These are phyloP conservation scores for Stenopsyche tienmushanensis DNA, from an alignment of 1,140 invertebrate species.

Conservation along the genomic window DNA sequence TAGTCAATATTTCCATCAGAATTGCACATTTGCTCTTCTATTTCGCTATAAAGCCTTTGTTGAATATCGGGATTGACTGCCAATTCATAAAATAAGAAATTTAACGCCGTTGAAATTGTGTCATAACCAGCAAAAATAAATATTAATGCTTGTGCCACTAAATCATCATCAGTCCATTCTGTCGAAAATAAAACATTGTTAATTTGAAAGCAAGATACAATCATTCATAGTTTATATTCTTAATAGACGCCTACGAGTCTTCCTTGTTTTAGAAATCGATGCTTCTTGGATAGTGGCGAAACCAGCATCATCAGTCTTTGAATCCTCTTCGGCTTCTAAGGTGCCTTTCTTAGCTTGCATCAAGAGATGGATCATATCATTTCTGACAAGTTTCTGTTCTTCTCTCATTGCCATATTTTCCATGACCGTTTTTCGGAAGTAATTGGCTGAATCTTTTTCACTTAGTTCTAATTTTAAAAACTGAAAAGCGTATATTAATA, in stretches of 20 bases:
- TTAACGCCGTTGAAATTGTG: conserved; percentile 52
- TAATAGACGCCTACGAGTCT: not conserved
- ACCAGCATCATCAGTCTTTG: conserved; percentile 47
- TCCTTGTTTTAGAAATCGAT: not conserved
- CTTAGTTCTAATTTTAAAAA: conserved; percentile 4
- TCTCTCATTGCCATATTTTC: conserved; percentile 55
- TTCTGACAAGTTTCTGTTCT: conserved; percentile 51
- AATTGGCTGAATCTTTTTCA: conserved; percentile 30
- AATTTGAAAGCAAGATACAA: too few species aligned
- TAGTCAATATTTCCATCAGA: conserved; percentile 44
- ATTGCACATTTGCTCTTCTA: conserved; percentile 44
- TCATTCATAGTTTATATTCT: not conserved
- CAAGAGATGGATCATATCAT: conserved; percentile 58
- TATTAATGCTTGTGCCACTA: conserved; percentile 49
- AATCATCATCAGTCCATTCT: conserved; percentile 51
- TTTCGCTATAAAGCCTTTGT: conserved; percentile 52
- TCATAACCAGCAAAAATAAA: conserved; percentile 60
- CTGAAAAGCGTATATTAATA: not conserved
- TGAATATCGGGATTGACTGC: conserved; percentile 55
- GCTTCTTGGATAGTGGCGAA: conserved; percentile 51
- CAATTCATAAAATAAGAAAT: conserved; percentile 48
- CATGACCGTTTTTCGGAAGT: conserved; percentile 48
- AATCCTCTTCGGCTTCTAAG: conserved; percentile 12
- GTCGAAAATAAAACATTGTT: conserved; percentile 8
- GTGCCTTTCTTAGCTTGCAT: conserved; percentile 51